Conservation (phyloP, 1,140 invertebrate genomes). For the Drosophila kanapiae region DNA sequence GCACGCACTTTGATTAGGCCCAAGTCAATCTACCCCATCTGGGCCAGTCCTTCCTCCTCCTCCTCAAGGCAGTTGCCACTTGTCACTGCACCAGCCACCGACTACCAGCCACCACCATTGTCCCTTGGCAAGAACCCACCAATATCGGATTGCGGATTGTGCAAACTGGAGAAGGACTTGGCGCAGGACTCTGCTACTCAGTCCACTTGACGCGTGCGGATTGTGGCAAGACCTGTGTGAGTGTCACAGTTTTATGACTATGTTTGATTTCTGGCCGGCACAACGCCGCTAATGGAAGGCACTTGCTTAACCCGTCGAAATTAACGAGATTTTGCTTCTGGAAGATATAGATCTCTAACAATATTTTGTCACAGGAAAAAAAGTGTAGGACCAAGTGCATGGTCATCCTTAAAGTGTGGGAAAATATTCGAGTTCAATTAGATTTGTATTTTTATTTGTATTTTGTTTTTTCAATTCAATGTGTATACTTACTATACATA, state of each 20-base stretch:
- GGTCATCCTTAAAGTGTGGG: constrained; percentile 39
- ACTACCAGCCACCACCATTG: constrained; percentile 41
- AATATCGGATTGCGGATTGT: constrained; percentile 69
- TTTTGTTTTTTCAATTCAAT: not conserved
- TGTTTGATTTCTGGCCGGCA: constrained; percentile 76
- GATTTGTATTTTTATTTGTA: not conserved
- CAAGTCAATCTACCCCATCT: constrained; percentile 39
- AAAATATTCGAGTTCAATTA: not conserved
- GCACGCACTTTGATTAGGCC: constrained; percentile 74
- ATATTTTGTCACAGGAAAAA: constrained; percentile 28
- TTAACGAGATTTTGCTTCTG: constrained; percentile 61
- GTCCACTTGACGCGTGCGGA: constrained; percentile 64
- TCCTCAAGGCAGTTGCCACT: constrained; percentile 19
- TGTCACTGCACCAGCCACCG: constrained; percentile 37
- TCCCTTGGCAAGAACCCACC: constrained; percentile 41
- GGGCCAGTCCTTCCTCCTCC: constrained; percentile 31
- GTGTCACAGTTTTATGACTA: constrained; percentile 83
- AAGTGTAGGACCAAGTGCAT: constrained; percentile 23
- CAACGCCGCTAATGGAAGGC: constrained; percentile 74
- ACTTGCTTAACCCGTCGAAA: constrained; percentile 70
- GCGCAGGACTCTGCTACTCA: not conserved
- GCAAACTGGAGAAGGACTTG: constrained; percentile 7
- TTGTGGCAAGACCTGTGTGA: constrained; percentile 70
- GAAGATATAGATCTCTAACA: constrained; percentile 14
- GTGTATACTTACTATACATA: too few species aligned